Evolutionary conservation across 1,140 invertebrate species (phyloP).

Genomic region (Drosophila asahinai): DNA sequence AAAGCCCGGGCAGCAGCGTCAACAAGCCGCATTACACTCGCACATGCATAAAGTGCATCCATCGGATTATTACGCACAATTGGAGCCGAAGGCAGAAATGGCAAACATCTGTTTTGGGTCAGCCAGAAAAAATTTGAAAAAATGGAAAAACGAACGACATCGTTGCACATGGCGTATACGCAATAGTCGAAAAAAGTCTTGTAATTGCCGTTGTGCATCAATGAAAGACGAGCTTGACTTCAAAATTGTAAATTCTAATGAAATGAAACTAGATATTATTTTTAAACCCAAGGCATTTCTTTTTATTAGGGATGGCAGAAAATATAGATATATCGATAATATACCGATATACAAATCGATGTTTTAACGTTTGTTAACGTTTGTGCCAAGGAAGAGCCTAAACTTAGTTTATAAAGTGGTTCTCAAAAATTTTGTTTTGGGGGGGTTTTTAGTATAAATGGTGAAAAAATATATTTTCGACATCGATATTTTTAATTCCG

Average conservation of each 20-base stretch:
- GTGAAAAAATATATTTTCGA: too few relatives aligned
- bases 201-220: not conserved
- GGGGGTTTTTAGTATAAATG: too few relatives aligned
- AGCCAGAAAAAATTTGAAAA: constrained; percentile 6
- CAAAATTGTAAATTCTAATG: not conserved
- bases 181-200: constrained; percentile 12
- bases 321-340: too few relatives aligned
- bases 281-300: too few relatives aligned
- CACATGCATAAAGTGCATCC: constrained; percentile 38
- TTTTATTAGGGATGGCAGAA: too few relatives aligned
- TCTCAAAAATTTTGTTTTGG: too few relatives aligned
- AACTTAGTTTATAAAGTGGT: too few relatives aligned
- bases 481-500: too few relatives aligned
- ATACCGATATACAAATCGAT: too few relatives aligned
- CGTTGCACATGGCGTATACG: constrained; percentile 21
- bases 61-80: constrained; percentile 53
- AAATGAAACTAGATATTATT: not conserved
- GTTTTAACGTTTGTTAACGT: too few relatives aligned
- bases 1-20: constrained; percentile 29
- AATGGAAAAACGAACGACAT: not conserved
- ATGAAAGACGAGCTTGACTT: not conserved
- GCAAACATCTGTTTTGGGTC: constrained; percentile 47
- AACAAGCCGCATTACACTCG: constrained; percentile 38
- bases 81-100: constrained; percentile 35
- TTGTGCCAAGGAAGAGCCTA: too few relatives aligned